Evolutionary conservation across 2,888 invertebrate genomes (phyloP), one percentile per base, ranked within the genome.

Genomic region (Aphrophora alni): DNA sequence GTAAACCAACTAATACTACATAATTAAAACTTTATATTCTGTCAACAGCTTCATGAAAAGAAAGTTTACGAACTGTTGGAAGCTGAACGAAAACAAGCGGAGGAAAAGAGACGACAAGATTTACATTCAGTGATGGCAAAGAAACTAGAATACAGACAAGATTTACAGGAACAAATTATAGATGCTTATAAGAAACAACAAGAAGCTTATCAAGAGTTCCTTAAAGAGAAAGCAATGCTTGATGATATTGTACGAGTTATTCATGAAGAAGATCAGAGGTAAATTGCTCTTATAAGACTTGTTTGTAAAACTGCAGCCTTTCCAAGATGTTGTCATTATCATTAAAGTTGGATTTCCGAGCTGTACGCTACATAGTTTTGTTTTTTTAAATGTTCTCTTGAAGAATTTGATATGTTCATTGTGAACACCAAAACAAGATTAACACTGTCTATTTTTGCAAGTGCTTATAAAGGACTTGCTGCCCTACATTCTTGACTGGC

Each of bases 261-360:
- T 0, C 89, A 91, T 38, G 91, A 92, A 86, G 93, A 93, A 86
- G 92, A 93, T 85, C 89, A 90, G 84, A 89, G 89, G 91, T 91
- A 83, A 82, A 82, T 82, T 69, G n/a, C n/a, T n/a, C n/a, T n/a
- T n/a, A n/a, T n/a, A n/a, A n/a, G n/a, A 51, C 28, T 74, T 78
- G 59, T 78, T 27, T 51, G 80, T 68, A 73, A 78, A 38, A 25
- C 38, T 74, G 17, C 7, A 38, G 25, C 38, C 21, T 5, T 74
- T 74, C 4, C 73, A 28, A 4, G n/a, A 4, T 74, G 24, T 44
- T n/a, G 10, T 10, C 0, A n/a, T 74, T 25, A 14, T 28, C 38
- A 14, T 78, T 7, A 26, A 2, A 75, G 27, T 77, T 21, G 28
- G 5, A 68, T 75, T 68, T n/a, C 14, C 17, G 17, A 69, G 25